phyloP scores from a whole-genome alignment of 2,888 invertebrate species.

The Synergus laeviventris region DNA sequence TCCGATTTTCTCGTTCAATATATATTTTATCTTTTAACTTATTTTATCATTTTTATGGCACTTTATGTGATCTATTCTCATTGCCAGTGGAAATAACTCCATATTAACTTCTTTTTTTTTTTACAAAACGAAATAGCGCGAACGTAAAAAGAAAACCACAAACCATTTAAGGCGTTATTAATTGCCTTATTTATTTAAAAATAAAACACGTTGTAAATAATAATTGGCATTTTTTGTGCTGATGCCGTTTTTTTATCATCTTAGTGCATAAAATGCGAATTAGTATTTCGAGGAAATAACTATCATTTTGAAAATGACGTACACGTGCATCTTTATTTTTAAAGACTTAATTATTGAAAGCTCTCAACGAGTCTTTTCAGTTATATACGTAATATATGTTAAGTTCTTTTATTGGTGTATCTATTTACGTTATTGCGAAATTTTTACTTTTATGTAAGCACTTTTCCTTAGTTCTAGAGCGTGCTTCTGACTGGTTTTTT shows the following conservation, averaged over 20 bases:
- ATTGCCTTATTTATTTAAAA: no score
- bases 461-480: neutral
- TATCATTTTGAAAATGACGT: slow-evolving; percentile 19
- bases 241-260: slow-evolving; percentile 10
- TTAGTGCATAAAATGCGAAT: slow-evolving; percentile 1
- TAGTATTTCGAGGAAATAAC: slow-evolving; percentile 2
- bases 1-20: no score
- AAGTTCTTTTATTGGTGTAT: slow-evolving; percentile 1
- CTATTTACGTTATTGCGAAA: neutral
- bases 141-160: no score
- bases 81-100: no score
- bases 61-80: no score
- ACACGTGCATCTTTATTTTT: slow-evolving; percentile 15
- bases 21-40: no score
- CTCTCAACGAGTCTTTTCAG: no score
- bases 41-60: no score
- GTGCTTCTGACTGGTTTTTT: neutral
- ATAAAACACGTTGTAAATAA: slow-evolving; percentile 18
- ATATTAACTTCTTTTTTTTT: no score
- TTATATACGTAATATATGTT: neutral
- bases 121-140: no score
- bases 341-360: slow-evolving; percentile 18
- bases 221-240: neutral
- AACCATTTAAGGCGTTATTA: no score
- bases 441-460: neutral